A percentile compares a stretch with the other conserved stretches of the same genome.
Conservation (phyloP, 2,888 invertebrate species). For the Encarsia formosa region DNA sequence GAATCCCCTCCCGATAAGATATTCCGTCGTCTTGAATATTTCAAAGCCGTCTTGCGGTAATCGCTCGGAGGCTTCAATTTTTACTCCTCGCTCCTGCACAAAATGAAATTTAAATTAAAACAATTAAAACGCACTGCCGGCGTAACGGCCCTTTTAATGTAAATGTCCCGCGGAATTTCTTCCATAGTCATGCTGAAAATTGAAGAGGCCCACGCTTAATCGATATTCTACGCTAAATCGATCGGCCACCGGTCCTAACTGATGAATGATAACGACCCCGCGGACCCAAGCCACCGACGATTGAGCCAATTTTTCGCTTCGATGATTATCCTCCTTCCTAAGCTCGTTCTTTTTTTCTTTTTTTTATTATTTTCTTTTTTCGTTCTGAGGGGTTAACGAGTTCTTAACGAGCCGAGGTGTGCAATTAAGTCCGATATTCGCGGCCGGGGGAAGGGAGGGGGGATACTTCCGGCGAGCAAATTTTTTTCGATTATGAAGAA, state of each 20-base stretch:
- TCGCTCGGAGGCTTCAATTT: too few species aligned
- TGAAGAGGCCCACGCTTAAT: not conserved
- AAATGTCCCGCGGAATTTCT: too few species aligned
- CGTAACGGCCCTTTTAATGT: too few species aligned
- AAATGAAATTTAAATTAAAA: too few species aligned
- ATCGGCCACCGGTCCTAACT: not conserved
- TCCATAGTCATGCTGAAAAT: too few species aligned
- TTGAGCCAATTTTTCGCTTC: conserved; percentile 24
- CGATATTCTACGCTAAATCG: not conserved
- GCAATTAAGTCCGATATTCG: conserved; percentile 24
- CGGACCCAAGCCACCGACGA: too few species aligned
- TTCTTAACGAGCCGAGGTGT: conserved; percentile 24
- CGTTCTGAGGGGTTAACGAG: conserved; percentile 18
- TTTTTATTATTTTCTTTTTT: conserved; percentile 3
- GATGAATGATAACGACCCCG: conserved; percentile 27
- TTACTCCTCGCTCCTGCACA: too few species aligned
- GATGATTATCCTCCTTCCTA: conserved; percentile 10
- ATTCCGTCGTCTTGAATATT: too few species aligned
- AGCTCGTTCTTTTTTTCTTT: not conserved
- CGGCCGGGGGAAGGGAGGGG: not conserved
- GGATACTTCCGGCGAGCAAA: not conserved
- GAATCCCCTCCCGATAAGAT: too few species aligned
- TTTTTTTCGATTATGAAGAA: conserved; percentile 27
- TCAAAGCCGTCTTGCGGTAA: too few species aligned
- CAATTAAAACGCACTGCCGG: conserved; percentile 17